These are phyloP conservation scores for Scleropages formosus DNA, from an alignment of 2,797 vertebrate species.

Conservation along the genomic window DNA sequence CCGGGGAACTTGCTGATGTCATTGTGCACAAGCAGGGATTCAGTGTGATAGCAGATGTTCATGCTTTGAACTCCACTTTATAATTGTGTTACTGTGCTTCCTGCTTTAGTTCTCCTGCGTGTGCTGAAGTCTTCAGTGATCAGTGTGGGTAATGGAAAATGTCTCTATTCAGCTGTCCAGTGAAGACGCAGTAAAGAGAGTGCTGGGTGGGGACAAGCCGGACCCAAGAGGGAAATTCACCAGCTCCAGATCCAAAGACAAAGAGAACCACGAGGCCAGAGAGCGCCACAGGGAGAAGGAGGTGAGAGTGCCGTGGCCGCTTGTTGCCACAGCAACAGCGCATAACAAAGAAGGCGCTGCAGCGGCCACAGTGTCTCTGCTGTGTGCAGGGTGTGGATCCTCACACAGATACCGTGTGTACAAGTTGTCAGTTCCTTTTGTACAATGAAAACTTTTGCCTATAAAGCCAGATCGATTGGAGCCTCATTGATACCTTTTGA, in stretches of 20 bases:
- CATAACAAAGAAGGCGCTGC: neutral
- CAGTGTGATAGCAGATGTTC: neutral
- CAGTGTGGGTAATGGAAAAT: neutral
- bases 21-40: neutral
- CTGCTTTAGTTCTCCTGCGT: no score
- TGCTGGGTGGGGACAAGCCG: slow-evolving; percentile 81
- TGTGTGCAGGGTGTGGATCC: neutral
- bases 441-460: neutral
- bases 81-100: neutral
- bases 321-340: neutral
- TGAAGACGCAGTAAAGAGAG: slow-evolving; percentile 85
- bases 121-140: no score
- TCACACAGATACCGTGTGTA: neutral
- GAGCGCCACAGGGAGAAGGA: slow-evolving; percentile 67
- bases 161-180: slow-evolving; percentile 75
- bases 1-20: neutral
- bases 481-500: neutral
- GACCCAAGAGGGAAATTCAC: slow-evolving; percentile 71
- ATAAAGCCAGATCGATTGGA: neutral
- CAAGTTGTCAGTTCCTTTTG: neutral
- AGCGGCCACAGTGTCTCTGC: neutral
- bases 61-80: slow-evolving; percentile 11
- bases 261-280: slow-evolving; percentile 70
- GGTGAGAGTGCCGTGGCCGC: slow-evolving; percentile 56
- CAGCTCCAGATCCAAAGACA: slow-evolving; percentile 72